Evolutionary conservation across 2,888 invertebrate genomes (phyloP), one percentile per base, ranked within the genome.

Genomic region (Mesochorus sp.): DNA sequence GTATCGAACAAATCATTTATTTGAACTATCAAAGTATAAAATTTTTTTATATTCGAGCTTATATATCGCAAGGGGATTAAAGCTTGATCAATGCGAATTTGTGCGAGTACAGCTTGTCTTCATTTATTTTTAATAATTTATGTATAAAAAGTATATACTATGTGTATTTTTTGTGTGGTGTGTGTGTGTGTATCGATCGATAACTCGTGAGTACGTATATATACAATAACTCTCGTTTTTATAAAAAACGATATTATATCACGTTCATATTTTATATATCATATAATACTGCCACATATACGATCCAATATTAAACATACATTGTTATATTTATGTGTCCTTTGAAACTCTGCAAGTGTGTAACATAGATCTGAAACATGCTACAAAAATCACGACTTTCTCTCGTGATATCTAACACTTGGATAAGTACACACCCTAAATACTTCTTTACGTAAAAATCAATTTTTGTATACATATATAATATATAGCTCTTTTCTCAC

Each of bases 121-220:
- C 72, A 67, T 77, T 77, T 77, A 73, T 77, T 77, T 59, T 6
- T 37, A 61, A 47, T 24, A 66, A 26, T 70, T 62, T 34, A 39
- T 14, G 72, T 68, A 77, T 73, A 62, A 62, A 68, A 73, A 49
- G 37, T 77, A 62, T 64, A 42, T 42, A 37, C 42, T 55, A 51
- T 44, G 42, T 31, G 21, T 42, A 37, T 42, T 53, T 44, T 24
- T 47, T 44, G 39, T 26, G 17, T 39, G 31, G 28, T 49, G n/a
- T n/a, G n/a, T n/a, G n/a, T n/a, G n/a, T n/a, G n/a, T n/a, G n/a
- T n/a, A n/a, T n/a, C n/a, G n/a, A n/a, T n/a, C n/a, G n/a, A n/a
- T n/a, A n/a, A n/a, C n/a, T n/a, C n/a, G n/a, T n/a, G n/a, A n/a
- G n/a, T 21, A 66, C 59, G 21, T 10, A 19, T 71, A 51, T 71